Evolutionary conservation across 2,113 vertebrate species (phyloP), one percentile per base, ranked within the genome.

Genomic region (Neolamprologus longior): DNA sequence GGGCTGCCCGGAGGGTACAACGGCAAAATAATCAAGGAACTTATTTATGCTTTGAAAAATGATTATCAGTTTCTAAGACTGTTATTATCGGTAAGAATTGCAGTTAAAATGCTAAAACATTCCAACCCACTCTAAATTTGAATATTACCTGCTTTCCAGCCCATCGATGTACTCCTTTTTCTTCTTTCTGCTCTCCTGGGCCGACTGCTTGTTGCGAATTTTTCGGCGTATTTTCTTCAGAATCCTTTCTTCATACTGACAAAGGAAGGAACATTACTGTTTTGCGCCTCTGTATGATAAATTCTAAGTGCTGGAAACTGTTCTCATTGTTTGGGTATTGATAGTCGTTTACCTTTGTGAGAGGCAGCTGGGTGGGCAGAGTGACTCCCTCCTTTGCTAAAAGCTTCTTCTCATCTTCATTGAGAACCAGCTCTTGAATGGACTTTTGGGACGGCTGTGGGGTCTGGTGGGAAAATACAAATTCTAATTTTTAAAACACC

Each of bases 81-180:
- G 42, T 76, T 47, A 50, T 66, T n/a, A 14, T 35, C 7, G 11
- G 24, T 13, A 57, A 37, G 28, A 42, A 37, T 80, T 80, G 47
- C 10, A 24, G 10, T 40, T 82, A 63, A 73, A 14, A 24, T 81
- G 7, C 10, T 17, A 76, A 52, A 66, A 63, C 13, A 42, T 40
- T 9, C 13, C 47, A 31, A 86, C 50, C 19, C 76, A 33, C 35
- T 37, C 24, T 37, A 4, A 76, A 50, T 54, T 3, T 15, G 8
- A 71, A 17, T 55, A 40, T 61, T 87, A 99, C 98, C 98, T 96
- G 93, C 94, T 97, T 91, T 99, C 98, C 94, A 99, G 93, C 17
- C 98, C 97, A 0, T 99, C 98, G 0, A 99, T 98, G 2, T 99
- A 99, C 13, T 99, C 98, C 92, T 99, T 99, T 93, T 99, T 99